Conservation (phyloP, 1,140 invertebrate species). For the Muscidifurax raptorellus region DNA sequence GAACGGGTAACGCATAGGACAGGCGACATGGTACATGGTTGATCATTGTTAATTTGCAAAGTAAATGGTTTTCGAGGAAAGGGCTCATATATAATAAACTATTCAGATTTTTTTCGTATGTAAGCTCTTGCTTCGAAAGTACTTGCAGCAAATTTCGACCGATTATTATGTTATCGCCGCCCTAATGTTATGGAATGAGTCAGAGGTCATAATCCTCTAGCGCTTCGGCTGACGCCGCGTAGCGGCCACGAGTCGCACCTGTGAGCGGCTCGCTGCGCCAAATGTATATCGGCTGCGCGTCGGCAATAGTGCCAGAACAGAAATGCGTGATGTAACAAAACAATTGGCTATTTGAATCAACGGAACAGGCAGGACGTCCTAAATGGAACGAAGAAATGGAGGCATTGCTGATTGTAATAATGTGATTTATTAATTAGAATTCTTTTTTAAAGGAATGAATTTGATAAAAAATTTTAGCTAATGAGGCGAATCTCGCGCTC, state of each 20-base stretch:
- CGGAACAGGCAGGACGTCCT: conserved; percentile 10
- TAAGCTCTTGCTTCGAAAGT: neutral
- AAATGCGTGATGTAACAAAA: neutral
- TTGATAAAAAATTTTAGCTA: conserved; percentile 49
- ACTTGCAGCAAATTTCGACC: neutral
- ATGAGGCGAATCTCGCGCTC: conserved; percentile 47
- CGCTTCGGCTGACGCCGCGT: neutral
- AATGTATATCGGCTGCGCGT: neutral
- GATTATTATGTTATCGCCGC: neutral
- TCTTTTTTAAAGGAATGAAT: conserved; percentile 30
- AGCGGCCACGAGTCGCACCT: neutral
- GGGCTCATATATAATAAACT: neutral
- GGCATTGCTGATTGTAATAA: conserved; percentile 43
- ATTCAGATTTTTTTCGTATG: neutral
- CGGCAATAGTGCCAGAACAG: neutral
- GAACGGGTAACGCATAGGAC: neutral
- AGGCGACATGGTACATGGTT: neutral
- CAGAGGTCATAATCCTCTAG: neutral
- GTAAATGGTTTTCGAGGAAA: neutral
- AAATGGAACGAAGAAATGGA: neutral
- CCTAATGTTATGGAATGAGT: conserved; percentile 2
- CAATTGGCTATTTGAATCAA: neutral
- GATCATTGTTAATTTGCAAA: neutral
- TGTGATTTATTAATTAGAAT: conserved; percentile 48
- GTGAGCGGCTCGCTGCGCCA: neutral